Evolutionary conservation across 2,888 invertebrate species (phyloP).

Genomic region (Brachycybe producta): DNA sequence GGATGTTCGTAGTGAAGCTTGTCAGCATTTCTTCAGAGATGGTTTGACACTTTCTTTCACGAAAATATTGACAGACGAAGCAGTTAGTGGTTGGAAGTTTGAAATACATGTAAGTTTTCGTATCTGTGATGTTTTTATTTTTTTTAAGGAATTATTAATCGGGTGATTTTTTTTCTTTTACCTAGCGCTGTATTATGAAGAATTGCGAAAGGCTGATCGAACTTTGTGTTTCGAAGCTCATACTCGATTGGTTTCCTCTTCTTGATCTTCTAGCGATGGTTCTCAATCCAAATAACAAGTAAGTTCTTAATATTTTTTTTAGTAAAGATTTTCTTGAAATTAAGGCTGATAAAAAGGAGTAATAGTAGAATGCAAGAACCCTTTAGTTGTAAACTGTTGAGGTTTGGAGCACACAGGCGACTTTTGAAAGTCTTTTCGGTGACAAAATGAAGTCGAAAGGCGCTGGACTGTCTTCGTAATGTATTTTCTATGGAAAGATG

Average conservation of each 20-base stretch:
- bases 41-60: constrained; percentile 87
- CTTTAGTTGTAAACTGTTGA: no score
- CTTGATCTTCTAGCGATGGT: constrained; percentile 84
- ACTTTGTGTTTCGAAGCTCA: constrained; percentile 79
- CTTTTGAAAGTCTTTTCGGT: no score
- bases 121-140: constrained; percentile 51
- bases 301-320: constrained; percentile 32
- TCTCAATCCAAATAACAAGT: constrained; percentile 91
- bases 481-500: no score
- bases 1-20: constrained; percentile 75
- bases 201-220: constrained; percentile 86
- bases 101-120: constrained; percentile 63
- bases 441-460: no score
- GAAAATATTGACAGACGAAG: constrained; percentile 93
- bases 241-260: constrained; percentile 79
- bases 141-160: not conserved
- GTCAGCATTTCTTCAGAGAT: constrained; percentile 88
- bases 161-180: not conserved
- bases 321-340: not conserved
- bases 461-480: no score
- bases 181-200: constrained; percentile 65
- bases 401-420: no score
- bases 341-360: not conserved
- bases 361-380: no score
- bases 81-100: constrained; percentile 92